phyloP scores from a whole-genome alignment of 2,888 invertebrate species.

The Halictus quadricinctus region DNA sequence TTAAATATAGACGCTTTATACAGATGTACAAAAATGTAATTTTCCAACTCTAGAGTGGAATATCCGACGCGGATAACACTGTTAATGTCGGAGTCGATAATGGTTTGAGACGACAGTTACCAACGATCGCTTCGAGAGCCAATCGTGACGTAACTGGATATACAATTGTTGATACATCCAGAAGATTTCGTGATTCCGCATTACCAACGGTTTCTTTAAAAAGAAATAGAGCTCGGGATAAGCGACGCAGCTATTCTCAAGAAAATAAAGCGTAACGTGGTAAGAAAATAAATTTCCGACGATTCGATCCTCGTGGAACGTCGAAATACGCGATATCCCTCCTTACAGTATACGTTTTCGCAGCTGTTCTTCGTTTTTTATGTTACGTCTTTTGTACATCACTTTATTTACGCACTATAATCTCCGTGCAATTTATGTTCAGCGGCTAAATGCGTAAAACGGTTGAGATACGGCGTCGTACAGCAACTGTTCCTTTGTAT shows the following conservation, averaged over 20 bases:
- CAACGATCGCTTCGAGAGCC: slow-evolving; percentile 37
- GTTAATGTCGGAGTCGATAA: slow-evolving; percentile 26
- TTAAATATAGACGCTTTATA: not conserved
- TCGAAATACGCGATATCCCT: not conserved
- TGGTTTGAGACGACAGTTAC: slow-evolving; percentile 33
- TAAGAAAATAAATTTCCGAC: slow-evolving; percentile 13
- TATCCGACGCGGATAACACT: slow-evolving; percentile 23
- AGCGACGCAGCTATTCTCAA: not conserved
- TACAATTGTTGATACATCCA: slow-evolving; percentile 12
- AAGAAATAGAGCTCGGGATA: not conserved
- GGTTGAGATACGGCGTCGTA: not conserved
- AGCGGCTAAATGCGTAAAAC: not conserved
- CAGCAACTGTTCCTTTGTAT: not conserved
- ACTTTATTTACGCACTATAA: not conserved
- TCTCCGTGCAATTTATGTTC: not conserved
- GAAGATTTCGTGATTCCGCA: slow-evolving; percentile 8
- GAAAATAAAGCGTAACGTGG: not conserved
- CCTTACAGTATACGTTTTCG: not conserved
- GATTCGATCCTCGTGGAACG: not conserved
- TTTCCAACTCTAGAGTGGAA: not conserved
- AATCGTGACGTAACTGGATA: slow-evolving; percentile 11
- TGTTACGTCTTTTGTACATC: not conserved
- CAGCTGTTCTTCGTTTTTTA: slow-evolving; percentile 12
- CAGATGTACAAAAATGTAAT: not conserved
- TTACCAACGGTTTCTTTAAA: slow-evolving; percentile 22